These are phyloP conservation scores for Dascyllus trimaculatus DNA, from an alignment of 2,113 vertebrate genomes.

Conservation along the genomic window DNA sequence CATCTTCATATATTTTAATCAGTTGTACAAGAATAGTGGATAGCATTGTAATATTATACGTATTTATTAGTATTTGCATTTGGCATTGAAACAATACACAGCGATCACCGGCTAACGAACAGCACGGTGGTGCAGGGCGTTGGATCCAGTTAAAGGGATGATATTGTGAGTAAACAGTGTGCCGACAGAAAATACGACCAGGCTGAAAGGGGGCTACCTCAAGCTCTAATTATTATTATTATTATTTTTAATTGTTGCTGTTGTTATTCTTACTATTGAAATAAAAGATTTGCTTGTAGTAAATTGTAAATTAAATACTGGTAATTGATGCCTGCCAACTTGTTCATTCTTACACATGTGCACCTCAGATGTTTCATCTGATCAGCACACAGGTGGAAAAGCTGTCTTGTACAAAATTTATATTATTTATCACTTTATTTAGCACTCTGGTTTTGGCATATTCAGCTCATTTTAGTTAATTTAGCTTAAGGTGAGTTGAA, in stretches of 20 bases:
- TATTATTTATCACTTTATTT: too few relatives aligned
- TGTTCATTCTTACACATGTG: too few relatives aligned
- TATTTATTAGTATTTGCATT: neutral
- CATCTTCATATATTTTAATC: neutral
- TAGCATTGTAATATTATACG: neutral
- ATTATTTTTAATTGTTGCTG: neutral
- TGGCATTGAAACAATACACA: neutral
- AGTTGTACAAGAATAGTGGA: neutral
- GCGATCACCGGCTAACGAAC: constrained; percentile 24
- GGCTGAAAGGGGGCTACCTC: neutral
- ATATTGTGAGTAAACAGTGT: neutral
- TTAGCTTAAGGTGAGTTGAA: too few relatives aligned
- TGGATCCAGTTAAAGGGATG: constrained; percentile 75
- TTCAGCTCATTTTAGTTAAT: too few relatives aligned
- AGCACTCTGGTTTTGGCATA: too few relatives aligned
- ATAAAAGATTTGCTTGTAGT: too few relatives aligned
- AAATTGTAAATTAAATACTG: too few relatives aligned
- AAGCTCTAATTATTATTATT: neutral
- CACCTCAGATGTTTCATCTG: too few relatives aligned
- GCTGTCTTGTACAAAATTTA: too few relatives aligned
- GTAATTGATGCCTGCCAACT: too few relatives aligned
- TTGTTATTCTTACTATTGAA: too few relatives aligned
- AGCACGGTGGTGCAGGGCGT: constrained; percentile 77
- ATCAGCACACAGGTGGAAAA: too few relatives aligned
- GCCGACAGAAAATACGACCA: constrained; percentile 65